A percentile compares a stretch with the other conserved stretches of the same genome.
Evolutionary conservation across 2,113 vertebrate genomes (phyloP).

Genomic region (Hipposideros armiger): DNA sequence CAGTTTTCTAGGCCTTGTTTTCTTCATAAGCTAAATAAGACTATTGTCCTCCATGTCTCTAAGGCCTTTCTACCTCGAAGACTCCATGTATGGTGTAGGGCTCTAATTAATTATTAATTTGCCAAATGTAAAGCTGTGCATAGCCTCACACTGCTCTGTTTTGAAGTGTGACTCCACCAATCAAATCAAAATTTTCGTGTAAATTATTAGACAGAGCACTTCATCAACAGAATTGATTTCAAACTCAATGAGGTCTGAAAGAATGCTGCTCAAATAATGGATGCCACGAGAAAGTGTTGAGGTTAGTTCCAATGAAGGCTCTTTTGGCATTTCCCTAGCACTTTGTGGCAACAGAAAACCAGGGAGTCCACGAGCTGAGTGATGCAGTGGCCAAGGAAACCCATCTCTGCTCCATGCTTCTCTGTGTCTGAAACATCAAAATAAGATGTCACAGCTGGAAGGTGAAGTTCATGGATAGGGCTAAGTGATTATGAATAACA

Average conservation of each 20-base stretch:
- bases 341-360: background rate
- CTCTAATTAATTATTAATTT: background rate
- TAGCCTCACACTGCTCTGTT: background rate
- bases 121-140: background rate
- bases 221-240: constrained; percentile 28
- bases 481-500: background rate
- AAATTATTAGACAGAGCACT: constrained; percentile 13
- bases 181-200: background rate
- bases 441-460: background rate
- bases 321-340: background rate
- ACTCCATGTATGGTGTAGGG: background rate
- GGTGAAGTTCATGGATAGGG: background rate
- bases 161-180: background rate
- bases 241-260: background rate
- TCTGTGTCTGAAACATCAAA: background rate
- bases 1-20: background rate
- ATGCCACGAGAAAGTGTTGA: background rate
- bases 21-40: background rate
- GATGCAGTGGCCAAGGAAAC: background rate
- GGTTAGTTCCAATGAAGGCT: background rate
- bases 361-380: background rate
- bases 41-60: background rate
- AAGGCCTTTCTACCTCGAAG: background rate
- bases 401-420: background rate
- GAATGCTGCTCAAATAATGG: background rate